These are phyloP conservation scores for Drosophila affinis DNA, from an alignment of 2,888 invertebrate genomes.

Conservation along the genomic window DNA sequence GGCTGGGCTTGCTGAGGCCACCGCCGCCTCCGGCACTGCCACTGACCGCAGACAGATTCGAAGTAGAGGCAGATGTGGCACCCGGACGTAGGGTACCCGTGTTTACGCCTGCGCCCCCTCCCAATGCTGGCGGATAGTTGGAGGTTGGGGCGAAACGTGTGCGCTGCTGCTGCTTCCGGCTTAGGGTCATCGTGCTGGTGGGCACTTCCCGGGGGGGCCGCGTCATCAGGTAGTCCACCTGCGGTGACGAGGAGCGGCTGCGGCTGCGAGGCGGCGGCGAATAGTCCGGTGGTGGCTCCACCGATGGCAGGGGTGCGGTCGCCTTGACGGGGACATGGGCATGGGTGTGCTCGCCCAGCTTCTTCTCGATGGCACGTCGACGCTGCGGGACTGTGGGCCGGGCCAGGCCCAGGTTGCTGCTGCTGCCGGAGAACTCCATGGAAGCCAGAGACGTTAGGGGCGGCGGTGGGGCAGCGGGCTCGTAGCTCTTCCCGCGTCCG, in stretches of 20 bases:
- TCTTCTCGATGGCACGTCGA: conserved; percentile 86
- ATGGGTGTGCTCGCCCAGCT: conserved; percentile 84
- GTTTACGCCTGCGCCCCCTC: background rate
- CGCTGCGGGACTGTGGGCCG: conserved; percentile 88
- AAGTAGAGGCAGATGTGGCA: conserved; percentile 75
- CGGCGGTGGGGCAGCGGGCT: conserved; percentile 32
- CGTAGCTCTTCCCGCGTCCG: conserved; percentile 69
- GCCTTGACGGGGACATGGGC: conserved; percentile 16
- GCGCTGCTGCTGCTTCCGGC: conserved; percentile 86
- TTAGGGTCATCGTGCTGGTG: conserved; percentile 74
- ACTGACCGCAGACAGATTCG: conserved; percentile 71
- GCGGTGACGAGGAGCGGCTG: conserved; percentile 83
- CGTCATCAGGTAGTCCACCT: conserved; percentile 69
- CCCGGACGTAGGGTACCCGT: conserved; percentile 59
- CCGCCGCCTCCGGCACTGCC: conserved; percentile 34
- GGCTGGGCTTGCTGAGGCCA: conserved; percentile 80
- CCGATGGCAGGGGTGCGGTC: conserved; percentile 15
- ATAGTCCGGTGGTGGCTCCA: conserved; percentile 89
- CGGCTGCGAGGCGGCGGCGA: conserved; percentile 86
- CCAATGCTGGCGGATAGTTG: conserved; percentile 50
- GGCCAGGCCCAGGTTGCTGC: conserved; percentile 68
- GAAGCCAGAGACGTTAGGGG: conserved; percentile 16
- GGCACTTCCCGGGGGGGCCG: conserved; percentile 31
- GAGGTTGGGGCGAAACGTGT: conserved; percentile 87
- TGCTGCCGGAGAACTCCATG: conserved; percentile 42